Percentiles rank a stretch among this genome's conserved stretches.
phyloP scores from a whole-genome alignment of 2,797 vertebrate species.

The Phalloptychus januarius region DNA sequence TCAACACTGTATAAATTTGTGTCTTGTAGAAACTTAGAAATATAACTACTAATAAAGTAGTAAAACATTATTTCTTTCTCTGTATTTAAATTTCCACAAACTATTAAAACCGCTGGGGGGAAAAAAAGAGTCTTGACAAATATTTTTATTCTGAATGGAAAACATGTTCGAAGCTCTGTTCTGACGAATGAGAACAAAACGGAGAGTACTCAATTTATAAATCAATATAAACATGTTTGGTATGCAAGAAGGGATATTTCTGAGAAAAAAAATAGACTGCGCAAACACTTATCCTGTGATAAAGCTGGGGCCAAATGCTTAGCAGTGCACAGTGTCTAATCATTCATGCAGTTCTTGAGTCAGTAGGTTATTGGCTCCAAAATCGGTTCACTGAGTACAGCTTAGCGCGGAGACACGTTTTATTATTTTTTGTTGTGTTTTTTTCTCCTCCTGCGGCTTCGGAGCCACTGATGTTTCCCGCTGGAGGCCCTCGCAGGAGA shows the following conservation, averaged over 20 bases:
- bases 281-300: slow-evolving; percentile 1
- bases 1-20: background rate
- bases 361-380: slow-evolving; percentile 52
- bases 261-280: background rate
- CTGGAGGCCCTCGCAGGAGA: slow-evolving; percentile 31
- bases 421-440: slow-evolving; percentile 5
- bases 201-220: background rate
- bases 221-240: background rate
- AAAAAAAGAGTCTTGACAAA: background rate
- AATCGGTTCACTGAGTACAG: slow-evolving; percentile 65
- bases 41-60: background rate
- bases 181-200: background rate
- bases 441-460: slow-evolving; percentile 48
- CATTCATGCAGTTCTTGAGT: slow-evolving; percentile 47
- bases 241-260: background rate
- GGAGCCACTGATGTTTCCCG: slow-evolving; percentile 58
- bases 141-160: background rate
- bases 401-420: slow-evolving; percentile 29
- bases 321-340: slow-evolving; percentile 34
- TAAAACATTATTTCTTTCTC: background rate
- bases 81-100: background rate
- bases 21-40: background rate
- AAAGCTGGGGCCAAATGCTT: slow-evolving; percentile 20
- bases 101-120: background rate
- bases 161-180: too few relatives aligned